Evolutionary conservation across 2,797 vertebrate species (phyloP).

Genomic region (Helarctos malayanus): DNA sequence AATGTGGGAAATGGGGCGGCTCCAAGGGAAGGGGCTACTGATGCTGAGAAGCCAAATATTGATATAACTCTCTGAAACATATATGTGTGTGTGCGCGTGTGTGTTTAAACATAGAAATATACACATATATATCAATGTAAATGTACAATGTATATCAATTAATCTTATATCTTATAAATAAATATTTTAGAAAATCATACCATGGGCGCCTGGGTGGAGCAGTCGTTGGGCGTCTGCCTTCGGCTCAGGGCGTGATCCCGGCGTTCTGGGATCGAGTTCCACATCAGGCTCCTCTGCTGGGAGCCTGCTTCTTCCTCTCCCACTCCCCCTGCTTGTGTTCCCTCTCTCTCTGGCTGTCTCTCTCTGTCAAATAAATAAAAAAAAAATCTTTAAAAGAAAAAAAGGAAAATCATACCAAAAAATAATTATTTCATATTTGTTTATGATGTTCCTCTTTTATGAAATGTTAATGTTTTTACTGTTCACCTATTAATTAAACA

Average conservation of each 20-base stretch:
- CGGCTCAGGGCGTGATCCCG: too few species aligned
- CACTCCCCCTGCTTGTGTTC: too few species aligned
- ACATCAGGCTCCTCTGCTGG: too few species aligned
- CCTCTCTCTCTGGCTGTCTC: too few species aligned
- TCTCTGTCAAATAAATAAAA: too few species aligned
- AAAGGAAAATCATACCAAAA: not conserved
- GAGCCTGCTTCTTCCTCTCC: too few species aligned
- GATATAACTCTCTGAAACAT: not conserved
- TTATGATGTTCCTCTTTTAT: not conserved
- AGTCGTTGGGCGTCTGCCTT: too few species aligned
- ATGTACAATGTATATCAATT: not conserved
- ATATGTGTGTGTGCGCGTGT: not conserved
- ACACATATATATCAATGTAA: not conserved
- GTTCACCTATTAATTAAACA: conserved; percentile 30
- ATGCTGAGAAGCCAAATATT: not conserved
- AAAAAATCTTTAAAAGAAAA: too few species aligned
- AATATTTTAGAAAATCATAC: not conserved
- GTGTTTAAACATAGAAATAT: not conserved
- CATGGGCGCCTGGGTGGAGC: too few species aligned
- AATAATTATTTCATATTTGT: not conserved
- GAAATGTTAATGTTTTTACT: not conserved
- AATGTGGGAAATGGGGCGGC: not conserved
- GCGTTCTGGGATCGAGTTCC: too few species aligned
- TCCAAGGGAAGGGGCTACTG: not conserved
- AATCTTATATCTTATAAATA: not conserved